Conservation (phyloP, 2,113 vertebrate genomes). For the Eira barbara region DNA sequence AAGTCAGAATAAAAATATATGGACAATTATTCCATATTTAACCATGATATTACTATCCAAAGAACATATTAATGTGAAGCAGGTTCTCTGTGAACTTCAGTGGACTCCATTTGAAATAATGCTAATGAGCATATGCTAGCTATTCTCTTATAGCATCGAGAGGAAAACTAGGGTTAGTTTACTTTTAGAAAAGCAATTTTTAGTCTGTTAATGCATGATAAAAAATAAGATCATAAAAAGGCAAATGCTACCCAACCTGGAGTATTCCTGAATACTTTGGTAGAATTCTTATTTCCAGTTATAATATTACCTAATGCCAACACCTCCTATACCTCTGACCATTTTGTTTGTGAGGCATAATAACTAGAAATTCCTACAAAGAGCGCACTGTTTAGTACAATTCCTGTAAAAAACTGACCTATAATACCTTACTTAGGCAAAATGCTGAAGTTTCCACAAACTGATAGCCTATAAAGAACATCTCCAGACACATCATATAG, state of each 20-base stretch:
- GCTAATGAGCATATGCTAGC: not conserved
- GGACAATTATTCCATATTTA: not conserved
- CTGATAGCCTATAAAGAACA: not conserved
- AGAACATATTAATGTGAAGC: not conserved
- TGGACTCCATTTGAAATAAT: not conserved
- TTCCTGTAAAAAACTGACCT: not conserved
- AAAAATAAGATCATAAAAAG: not conserved
- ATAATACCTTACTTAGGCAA: not conserved
- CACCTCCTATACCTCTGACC: not conserved
- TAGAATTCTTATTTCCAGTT: not conserved
- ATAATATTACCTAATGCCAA: not conserved
- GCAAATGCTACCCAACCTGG: not conserved
- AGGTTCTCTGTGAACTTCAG: not conserved
- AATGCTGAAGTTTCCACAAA: not conserved
- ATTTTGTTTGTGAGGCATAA: not conserved
- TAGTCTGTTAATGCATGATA: not conserved
- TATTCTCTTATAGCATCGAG: not conserved
- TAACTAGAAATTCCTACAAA: not conserved
- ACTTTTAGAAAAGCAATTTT: not conserved
- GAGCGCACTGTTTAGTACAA: not conserved
- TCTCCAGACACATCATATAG: not conserved
- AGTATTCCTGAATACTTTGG: not conserved
- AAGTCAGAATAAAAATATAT: constrained; percentile 18
- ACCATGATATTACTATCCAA: not conserved
- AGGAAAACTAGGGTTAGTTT: not conserved